Evolutionary conservation across 2,113 vertebrate species (phyloP), one percentile per base, ranked within the genome.

Genomic region (Numenius arquata): DNA sequence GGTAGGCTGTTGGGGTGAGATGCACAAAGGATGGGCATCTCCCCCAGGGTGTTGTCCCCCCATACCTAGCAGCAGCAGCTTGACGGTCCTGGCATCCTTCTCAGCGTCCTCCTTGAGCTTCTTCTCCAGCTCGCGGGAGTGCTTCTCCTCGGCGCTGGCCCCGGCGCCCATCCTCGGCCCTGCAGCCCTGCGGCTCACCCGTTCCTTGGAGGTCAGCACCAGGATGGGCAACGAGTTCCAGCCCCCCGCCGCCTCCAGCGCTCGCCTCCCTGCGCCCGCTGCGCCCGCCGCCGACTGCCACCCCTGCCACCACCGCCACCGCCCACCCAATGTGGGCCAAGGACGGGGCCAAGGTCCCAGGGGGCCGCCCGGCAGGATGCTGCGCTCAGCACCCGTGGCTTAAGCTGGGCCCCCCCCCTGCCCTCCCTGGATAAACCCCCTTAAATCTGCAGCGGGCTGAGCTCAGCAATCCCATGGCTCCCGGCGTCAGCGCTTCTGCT

Each of bases 51-150:
- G 18, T 13, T 13, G 3, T 47, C 26, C 36, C 72, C 85, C 50
- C 45, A 98, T 99, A 99, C 99, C 99, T 96, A 99, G 98, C 92
- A 99, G 99, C 95, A 99, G 99, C 95, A 99, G 98, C 95, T 99
- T 99, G 97, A 99, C 99, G 0, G 99, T 99, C 92, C 99, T 99
- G 88, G 99, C 99, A 67, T 99, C 99, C 90, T 97, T 99, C 95
- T 99, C 99, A 1, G 99, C 99, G 9, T 99, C 99, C 91, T 99
- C 99, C 92, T 99, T 99, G 93, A 99, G 98, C 96, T 99, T 99
- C 98, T 99, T 99, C 97, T 99, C 99, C 93, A 99, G 97, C 95
- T 99, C 99, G 1, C 98, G 98, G 89, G 99, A 99, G 94, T 98
- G 99, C 90, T 99, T 99, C 89, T 99, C 99, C 97, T 99, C 99